phyloP scores from a whole-genome alignment of 2,888 invertebrate species.

The Cabera pusaria region DNA sequence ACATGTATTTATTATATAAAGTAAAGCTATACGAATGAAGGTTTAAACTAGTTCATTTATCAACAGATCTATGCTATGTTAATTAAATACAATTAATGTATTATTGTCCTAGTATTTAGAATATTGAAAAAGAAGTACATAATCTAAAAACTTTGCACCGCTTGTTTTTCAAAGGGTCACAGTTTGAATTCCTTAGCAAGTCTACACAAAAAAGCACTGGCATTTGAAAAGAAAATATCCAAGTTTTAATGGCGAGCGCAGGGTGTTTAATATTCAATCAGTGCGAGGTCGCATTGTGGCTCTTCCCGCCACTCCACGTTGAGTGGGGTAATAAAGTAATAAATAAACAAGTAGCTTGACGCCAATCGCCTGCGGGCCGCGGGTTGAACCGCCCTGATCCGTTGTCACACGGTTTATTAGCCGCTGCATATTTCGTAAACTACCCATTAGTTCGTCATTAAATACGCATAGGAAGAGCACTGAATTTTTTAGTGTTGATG shows the following conservation, averaged over 20 bases:
- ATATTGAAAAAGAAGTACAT: constrained; percentile 2
- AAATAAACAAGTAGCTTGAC: constrained; percentile 68
- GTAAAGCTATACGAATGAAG: no score
- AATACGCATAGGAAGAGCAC: no score
- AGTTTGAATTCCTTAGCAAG: constrained; percentile 13
- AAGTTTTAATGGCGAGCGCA: constrained; percentile 44
- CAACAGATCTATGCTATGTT: no score
- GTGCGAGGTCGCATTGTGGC: constrained; percentile 63
- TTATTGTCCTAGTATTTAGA: no score
- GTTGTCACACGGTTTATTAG: constrained; percentile 12
- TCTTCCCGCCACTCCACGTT: constrained; percentile 63
- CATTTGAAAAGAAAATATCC: constrained; percentile 34
- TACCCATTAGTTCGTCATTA: constrained; percentile 3
- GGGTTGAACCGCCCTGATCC: constrained; percentile 12
- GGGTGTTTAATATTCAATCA: constrained; percentile 72
- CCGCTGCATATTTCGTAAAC: constrained; percentile 6
- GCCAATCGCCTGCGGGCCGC: constrained; percentile 33
- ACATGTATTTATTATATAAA: no score
- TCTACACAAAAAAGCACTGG: constrained; percentile 14
- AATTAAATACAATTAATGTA: no score
- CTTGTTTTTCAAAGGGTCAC: constrained; percentile 10
- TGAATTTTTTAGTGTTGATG: no score
- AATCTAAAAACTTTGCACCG: constrained; percentile 19
- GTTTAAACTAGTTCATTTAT: no score
- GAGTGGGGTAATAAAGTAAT: constrained; percentile 74